Base-by-base conservation (phyloP, 2,888 invertebrate genomes). In the Pammene fasciana region DNA sequence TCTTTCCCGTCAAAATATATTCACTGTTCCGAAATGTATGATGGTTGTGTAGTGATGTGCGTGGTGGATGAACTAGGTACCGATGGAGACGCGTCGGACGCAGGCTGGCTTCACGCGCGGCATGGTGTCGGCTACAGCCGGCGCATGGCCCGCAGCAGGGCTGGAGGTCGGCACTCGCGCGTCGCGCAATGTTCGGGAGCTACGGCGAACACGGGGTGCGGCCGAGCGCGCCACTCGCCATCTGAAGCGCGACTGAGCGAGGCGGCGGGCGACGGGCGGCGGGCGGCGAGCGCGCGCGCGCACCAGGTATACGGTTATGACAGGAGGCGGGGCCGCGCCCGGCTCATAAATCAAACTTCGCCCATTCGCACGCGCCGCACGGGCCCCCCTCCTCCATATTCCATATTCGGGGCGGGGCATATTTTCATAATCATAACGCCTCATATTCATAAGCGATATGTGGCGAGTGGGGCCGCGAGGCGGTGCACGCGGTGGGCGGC, bases 301-400 rank as follows among this genome's bases (percentile, higher is more conserved):
- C 94, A 94, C 94, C 93, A 92, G 92, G 89, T 91, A 90, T 85
- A 86, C 93, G 93, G 94, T 94, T 95, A 95, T 94, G 94, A 94
- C 94, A 94, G 94, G 94, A 85, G 94, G 94, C 94, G 94, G 94
- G 85, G 94, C 93, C 93, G 88, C 87, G 89, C 89, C 86, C 86
- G 89, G 89, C 93, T 94, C 94, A 94, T 94, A 94, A 94, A 94
- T 94, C 94, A 94, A 94, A 94, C 94, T 92, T 92, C 90, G 92
- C 90, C 93, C 92, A 92, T 93, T 92, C 93, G 93, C 94, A 94
- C 94, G 94, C 94, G 94, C 92, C 91, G 89, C 92, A 86, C 87
- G 83, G 88, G 89, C 90, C 94, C 92, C 94, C 94, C 94, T 89
- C 93, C 94, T 93, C 94, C 93, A 93, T 92, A 93, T 90, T 93